Evolutionary conservation across 2,888 invertebrate species (phyloP).

Genomic region (Sminthurinus aureus): DNA sequence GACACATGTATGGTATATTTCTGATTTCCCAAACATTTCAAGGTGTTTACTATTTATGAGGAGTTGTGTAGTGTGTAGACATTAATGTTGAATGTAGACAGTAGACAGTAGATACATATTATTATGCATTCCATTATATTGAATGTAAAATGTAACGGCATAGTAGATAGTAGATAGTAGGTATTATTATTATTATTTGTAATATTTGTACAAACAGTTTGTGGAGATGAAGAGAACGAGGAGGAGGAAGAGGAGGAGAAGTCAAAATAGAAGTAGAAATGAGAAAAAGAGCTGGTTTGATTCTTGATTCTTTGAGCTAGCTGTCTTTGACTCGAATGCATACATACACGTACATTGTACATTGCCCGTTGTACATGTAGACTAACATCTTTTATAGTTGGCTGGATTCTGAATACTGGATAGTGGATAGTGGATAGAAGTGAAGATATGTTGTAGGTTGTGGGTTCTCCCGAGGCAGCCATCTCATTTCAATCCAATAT

Average conservation of each 20-base stretch:
- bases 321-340: background rate
- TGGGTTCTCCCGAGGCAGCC: slow-evolving; percentile 19
- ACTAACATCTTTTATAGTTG: no score
- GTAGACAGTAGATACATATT: background rate
- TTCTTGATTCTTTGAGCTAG: background rate
- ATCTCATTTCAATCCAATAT: slow-evolving; percentile 38
- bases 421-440: background rate
- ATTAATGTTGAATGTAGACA: background rate
- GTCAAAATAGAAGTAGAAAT: background rate
- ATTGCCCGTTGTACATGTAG: no score
- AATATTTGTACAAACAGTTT: background rate
- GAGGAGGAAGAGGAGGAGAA: background rate
- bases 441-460: background rate
- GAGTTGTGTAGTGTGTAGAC: slow-evolving; percentile 6
- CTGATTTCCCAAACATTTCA: background rate
- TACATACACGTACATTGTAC: no score
- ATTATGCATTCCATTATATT: no score
- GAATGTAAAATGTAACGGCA: background rate
- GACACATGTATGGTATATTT: background rate
- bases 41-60: slow-evolving; percentile 16
- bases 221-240: background rate
- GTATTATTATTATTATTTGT: slow-evolving; percentile 1
- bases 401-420: background rate
- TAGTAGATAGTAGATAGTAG: background rate
- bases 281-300: background rate